Evolutionary conservation across 2,113 vertebrate species (phyloP), one percentile per base, ranked within the genome.

Genomic region (Stegastes partitus): DNA sequence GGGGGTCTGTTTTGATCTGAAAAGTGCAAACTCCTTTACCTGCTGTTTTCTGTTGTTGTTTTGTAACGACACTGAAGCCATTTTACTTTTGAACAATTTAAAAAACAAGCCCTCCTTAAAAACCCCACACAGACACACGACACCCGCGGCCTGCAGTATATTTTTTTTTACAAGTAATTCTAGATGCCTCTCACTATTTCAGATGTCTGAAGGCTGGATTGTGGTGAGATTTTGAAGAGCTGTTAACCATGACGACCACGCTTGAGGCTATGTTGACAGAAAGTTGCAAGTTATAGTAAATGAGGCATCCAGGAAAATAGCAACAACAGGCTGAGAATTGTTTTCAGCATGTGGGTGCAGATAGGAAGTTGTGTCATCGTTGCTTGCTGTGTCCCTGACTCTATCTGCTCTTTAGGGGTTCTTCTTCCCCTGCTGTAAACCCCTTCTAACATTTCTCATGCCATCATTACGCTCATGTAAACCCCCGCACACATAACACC

Each of bases 401-500:
- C 31, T 44, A 0, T 67, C 58, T 77, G 25, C 22, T 71, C 65
- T 68, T 70, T 31, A 11, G 64, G n/a, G 68, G 72, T 68, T 74
- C 7, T 53, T 9, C 23, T 50, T 77, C 59, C 72, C 45, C 37
- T 42, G 53, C 66, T 77, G 57, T 58, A 57, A 74, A 53, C 49
- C 53, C 64, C 71, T 53, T 77, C 82, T 88, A 74, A 19, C 21
- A 81, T 87, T 85, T 88, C 77, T 76, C 64, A 66, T 22, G 2
- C 75, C 63, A 67, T 69, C 77, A 79, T 26, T 62, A 45, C 12
- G 22, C 25, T 45, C 57, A 57, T 26, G 44, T 49, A 21, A 4
- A 51, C 7, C 26, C 50, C 19, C 39, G 54, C 25, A 51, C 22
- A 45, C 14, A 57, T n/a, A 2, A n/a, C n/a, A 19, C 12, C 50